Evolutionary conservation across 2,888 invertebrate genomes (phyloP).

Genomic region (Crioceris asparagi): DNA sequence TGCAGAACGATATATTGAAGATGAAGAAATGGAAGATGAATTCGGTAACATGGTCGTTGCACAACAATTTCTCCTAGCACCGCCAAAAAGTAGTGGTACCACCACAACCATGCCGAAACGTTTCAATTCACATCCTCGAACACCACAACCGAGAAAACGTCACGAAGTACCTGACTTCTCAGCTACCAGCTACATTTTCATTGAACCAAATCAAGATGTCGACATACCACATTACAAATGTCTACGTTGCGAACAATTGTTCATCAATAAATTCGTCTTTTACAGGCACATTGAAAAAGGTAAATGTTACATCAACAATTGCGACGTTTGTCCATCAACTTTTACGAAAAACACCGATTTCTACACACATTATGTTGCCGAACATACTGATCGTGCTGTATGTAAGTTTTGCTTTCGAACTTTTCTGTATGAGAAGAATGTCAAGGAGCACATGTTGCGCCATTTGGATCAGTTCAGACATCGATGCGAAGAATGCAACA

Average conservation of each 20-base stretch:
- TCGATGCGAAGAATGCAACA: conserved; percentile 36
- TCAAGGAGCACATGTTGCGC: conserved; percentile 37
- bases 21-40: conserved; percentile 18
- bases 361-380: conserved; percentile 31
- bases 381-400: conserved; percentile 35
- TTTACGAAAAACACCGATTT: conserved; percentile 34
- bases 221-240: conserved; percentile 34
- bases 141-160: conserved; percentile 25
- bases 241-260: conserved; percentile 35
- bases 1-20: conserved; percentile 15
- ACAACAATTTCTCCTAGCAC: not conserved
- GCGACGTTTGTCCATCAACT: conserved; percentile 33
- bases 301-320: conserved; percentile 36
- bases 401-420: conserved; percentile 37
- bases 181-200: conserved; percentile 29
- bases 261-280: conserved; percentile 36
- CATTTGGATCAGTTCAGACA: conserved; percentile 37
- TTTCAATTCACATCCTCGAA: conserved; percentile 15
- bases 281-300: conserved; percentile 37
- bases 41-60: conserved; percentile 13
- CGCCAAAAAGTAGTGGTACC: too few relatives aligned
- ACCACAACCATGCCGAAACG: not conserved
- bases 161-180: conserved; percentile 36
- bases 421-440: conserved; percentile 38
- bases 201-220: conserved; percentile 32